Conservation (phyloP, 2,113 vertebrate species). For the Spermophilus dauricus region DNA sequence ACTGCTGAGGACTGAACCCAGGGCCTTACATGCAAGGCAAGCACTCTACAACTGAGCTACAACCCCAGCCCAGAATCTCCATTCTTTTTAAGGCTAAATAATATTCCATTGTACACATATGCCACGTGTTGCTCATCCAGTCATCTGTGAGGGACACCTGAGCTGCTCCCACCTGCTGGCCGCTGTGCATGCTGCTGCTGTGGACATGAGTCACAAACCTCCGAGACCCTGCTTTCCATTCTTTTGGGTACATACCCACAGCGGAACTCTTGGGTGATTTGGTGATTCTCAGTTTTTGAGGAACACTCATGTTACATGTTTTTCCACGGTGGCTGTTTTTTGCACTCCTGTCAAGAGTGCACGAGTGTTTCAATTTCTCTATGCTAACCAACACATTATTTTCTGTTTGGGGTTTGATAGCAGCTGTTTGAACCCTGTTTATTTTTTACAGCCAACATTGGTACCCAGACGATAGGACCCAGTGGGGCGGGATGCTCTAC, state of each 20-base stretch:
- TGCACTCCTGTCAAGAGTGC: background rate
- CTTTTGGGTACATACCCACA: background rate
- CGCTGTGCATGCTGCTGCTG: background rate
- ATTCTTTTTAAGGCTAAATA: background rate
- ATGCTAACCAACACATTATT: background rate
- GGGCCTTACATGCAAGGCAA: too few relatives aligned
- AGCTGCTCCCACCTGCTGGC: background rate
- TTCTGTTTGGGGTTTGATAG: background rate
- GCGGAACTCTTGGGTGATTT: background rate
- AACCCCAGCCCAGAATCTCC: too few relatives aligned
- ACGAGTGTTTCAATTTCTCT: background rate
- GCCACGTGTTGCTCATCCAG: background rate
- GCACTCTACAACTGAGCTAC: too few relatives aligned
- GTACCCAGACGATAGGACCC: constrained; percentile 94
- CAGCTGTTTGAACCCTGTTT: background rate
- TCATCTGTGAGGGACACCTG: too few relatives aligned
- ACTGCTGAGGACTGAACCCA: too few relatives aligned
- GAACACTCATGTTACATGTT: background rate
- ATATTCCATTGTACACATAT: background rate
- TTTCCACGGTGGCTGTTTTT: background rate
- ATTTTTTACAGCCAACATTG: constrained; percentile 92
- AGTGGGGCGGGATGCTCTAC: constrained; percentile 83
- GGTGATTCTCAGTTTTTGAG: background rate
- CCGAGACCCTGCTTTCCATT: background rate
- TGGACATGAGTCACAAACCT: background rate